These are phyloP conservation scores for Bubo bubo DNA, from an alignment of 2,113 vertebrate genomes.

Conservation along the genomic window DNA sequence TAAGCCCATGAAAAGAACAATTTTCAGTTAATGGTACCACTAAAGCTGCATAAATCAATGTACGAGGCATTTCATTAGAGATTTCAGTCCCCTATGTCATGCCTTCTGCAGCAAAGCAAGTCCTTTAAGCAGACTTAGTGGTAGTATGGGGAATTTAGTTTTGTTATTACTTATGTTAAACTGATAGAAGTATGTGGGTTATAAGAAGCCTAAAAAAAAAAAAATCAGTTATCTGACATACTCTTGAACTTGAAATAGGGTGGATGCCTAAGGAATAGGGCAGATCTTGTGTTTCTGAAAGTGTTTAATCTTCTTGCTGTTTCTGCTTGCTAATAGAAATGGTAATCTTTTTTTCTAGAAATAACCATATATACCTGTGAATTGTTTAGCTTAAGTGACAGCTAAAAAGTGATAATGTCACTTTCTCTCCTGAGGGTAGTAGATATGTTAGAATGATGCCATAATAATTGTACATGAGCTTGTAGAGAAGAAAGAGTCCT, in stretches of 20 bases:
- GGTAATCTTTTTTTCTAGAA: not conserved
- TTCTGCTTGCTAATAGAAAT: not conserved
- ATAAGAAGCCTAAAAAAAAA: not conserved
- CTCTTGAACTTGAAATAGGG: not conserved
- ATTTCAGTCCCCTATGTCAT: conserved; percentile 17
- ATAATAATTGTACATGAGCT: not conserved
- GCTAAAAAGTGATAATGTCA: not conserved
- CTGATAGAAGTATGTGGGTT: not conserved
- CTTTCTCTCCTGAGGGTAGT: not conserved
- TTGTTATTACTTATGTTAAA: conserved; percentile 57
- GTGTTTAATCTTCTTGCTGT: not conserved
- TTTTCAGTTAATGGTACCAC: conserved; percentile 57
- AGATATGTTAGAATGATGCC: not conserved
- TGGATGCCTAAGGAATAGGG: not conserved
- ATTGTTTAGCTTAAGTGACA: conserved; percentile 11
- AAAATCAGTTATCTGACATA: not conserved
- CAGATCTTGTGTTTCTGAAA: not conserved
- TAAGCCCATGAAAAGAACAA: conserved; percentile 49
- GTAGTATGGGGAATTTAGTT: conserved; percentile 34
- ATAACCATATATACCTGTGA: not conserved
- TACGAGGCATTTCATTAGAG: conserved; percentile 19
- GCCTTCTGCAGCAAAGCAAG: conserved; percentile 43
- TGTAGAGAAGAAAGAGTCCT: not conserved
- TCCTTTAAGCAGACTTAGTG: conserved; percentile 47
- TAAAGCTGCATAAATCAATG: conserved; percentile 62